phyloP scores from a whole-genome alignment of 2,113 vertebrate species.

The Triplophysa rosa region DNA sequence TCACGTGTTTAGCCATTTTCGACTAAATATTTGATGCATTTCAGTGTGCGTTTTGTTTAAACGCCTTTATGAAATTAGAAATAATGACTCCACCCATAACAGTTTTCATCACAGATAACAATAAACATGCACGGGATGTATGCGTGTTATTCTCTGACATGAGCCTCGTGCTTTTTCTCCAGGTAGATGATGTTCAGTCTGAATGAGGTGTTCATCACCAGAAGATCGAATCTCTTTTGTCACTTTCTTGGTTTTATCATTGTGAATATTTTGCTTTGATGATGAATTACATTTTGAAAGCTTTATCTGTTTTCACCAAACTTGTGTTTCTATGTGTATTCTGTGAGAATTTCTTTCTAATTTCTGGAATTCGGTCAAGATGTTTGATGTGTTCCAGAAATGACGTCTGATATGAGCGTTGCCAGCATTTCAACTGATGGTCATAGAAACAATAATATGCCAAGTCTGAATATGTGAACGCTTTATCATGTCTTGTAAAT shows the following conservation, averaged over 20 bases:
- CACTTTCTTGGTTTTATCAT: background rate
- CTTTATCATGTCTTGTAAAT: background rate
- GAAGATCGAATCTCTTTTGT: background rate
- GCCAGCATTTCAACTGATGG: background rate
- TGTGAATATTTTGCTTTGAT: conserved; percentile 1
- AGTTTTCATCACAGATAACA: no score
- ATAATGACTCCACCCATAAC: background rate
- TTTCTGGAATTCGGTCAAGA: background rate
- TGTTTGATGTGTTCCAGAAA: background rate
- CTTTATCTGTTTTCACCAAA: background rate
- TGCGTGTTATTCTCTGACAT: background rate
- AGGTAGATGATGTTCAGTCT: conserved; percentile 17
- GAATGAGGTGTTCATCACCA: background rate
- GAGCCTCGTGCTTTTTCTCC: background rate
- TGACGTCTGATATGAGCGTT: background rate
- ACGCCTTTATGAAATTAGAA: background rate
- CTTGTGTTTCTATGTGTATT: background rate
- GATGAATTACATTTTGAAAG: background rate
- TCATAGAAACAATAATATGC: background rate
- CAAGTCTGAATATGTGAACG: background rate
- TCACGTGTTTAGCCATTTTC: background rate
- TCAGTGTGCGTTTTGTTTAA: background rate
- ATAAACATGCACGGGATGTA: background rate
- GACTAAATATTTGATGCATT: background rate
- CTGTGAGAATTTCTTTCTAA: background rate